These are phyloP conservation scores for Pseudomyrmex flavicornis DNA, from an alignment of 1,140 invertebrate genomes.

Conservation along the genomic window DNA sequence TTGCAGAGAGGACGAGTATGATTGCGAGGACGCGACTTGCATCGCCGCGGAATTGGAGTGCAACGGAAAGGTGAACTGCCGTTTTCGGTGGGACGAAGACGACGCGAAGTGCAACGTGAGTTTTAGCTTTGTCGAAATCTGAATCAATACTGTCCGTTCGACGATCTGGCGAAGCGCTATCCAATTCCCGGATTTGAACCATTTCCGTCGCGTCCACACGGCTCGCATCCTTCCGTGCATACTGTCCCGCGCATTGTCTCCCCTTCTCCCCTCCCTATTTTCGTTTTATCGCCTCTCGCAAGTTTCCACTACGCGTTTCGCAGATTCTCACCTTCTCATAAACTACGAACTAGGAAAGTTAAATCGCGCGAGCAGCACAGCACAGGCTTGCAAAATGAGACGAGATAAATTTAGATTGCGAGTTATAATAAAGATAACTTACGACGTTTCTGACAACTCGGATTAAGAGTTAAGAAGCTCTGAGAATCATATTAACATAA, in stretches of 20 bases:
- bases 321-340: constrained; percentile 21
- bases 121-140: constrained; percentile 65
- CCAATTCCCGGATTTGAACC: constrained; percentile 23
- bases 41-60: constrained; percentile 90
- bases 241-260: not conserved
- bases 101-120: constrained; percentile 89
- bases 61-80: constrained; percentile 91
- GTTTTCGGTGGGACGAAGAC: constrained; percentile 93
- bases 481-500: constrained; percentile 17
- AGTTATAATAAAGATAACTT: constrained; percentile 15
- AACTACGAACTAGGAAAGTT: constrained; percentile 23
- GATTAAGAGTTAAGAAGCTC: constrained; percentile 33
- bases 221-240: not conserved
- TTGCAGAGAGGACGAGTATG: constrained; percentile 88
- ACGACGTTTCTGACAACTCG: constrained; percentile 13
- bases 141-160: constrained; percentile 35
- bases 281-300: no score
- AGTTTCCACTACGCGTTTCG: constrained; percentile 4
- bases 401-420: constrained; percentile 28
- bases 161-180: constrained; percentile 27
- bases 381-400: constrained; percentile 10
- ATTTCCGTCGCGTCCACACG: constrained; percentile 23
- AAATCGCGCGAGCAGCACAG: constrained; percentile 11
- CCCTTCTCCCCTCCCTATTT: no score
- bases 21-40: constrained; percentile 94